phyloP scores from a whole-genome alignment of 2,797 vertebrate species.

The Sebastes iracundus region DNA sequence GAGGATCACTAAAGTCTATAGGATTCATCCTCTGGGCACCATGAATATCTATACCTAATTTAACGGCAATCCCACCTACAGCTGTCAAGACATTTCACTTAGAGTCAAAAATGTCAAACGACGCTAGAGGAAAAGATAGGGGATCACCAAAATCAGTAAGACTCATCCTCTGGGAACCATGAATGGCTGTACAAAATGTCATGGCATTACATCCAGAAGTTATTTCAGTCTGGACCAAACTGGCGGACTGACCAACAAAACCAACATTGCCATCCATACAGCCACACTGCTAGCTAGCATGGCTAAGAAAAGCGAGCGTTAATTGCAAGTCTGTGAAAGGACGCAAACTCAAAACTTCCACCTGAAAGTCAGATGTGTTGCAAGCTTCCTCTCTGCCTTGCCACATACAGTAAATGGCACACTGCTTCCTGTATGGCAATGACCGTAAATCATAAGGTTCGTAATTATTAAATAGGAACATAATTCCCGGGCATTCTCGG shows the following conservation, averaged over 20 bases:
- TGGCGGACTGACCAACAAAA: neutral
- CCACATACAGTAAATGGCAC: no score
- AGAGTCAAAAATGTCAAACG: neutral
- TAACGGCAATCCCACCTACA: neutral
- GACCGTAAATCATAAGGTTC: neutral
- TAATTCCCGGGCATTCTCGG: neutral
- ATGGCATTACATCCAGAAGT: neutral
- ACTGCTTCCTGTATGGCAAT: neutral
- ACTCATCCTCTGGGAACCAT: neutral
- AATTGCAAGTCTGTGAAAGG: neutral
- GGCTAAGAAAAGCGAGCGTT: neutral
- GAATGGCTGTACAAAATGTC: neutral
- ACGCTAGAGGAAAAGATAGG: neutral
- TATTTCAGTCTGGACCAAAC: neutral
- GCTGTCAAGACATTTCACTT: neutral
- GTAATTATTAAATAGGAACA: neutral
- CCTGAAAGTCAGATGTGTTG: neutral
- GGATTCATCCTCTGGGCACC: neutral
- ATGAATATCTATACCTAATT: neutral
- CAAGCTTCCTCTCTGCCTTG: neutral
- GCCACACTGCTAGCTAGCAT: neutral
- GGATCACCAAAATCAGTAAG: neutral
- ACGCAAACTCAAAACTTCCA: neutral
- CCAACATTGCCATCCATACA: neutral
- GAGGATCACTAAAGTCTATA: no score